A percentile compares a stretch with the other conserved stretches of the same genome.
Conservation (phyloP, 2,797 vertebrate genomes). For the Vultur gryphus region DNA sequence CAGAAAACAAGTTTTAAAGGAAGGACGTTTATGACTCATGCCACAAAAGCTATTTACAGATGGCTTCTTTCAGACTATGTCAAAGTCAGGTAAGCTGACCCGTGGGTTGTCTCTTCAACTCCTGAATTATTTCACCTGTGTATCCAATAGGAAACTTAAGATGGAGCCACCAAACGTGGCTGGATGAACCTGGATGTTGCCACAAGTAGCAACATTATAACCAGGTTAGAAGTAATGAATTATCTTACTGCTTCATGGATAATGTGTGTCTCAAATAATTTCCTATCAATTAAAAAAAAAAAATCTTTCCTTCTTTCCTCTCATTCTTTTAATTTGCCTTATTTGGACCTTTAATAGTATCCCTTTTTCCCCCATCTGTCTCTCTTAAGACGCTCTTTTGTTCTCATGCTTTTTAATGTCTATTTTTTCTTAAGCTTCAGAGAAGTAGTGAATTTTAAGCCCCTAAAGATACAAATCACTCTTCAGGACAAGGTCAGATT, state of each 20-base stretch:
- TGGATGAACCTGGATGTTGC: not conserved
- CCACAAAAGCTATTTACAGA: slow-evolving; percentile 96
- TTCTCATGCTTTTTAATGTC: not conserved
- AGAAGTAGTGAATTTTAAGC: not conserved
- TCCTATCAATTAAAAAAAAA: not conserved
- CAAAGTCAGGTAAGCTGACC: slow-evolving; percentile 88
- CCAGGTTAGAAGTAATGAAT: not conserved
- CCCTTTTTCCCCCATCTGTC: too few species aligned
- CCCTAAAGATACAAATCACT: not conserved
- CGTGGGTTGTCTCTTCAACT: not conserved
- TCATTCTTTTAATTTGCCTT: not conserved
- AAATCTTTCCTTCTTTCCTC: not conserved
- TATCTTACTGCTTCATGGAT: not conserved
- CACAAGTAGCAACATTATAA: not conserved
- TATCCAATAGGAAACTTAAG: not conserved
- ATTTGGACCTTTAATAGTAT: not conserved
- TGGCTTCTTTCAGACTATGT: slow-evolving; percentile 97
- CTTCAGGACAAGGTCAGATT: not conserved
- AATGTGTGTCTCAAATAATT: not conserved
- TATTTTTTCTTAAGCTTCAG: not conserved
- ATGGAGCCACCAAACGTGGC: not conserved
- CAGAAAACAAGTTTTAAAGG: slow-evolving; percentile 98
- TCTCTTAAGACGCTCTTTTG: not conserved
- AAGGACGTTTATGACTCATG: slow-evolving; percentile 95
- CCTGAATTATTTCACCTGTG: not conserved